These are phyloP conservation scores for Stenotaenia linearis DNA, from an alignment of 2,888 invertebrate genomes.

Conservation along the genomic window DNA sequence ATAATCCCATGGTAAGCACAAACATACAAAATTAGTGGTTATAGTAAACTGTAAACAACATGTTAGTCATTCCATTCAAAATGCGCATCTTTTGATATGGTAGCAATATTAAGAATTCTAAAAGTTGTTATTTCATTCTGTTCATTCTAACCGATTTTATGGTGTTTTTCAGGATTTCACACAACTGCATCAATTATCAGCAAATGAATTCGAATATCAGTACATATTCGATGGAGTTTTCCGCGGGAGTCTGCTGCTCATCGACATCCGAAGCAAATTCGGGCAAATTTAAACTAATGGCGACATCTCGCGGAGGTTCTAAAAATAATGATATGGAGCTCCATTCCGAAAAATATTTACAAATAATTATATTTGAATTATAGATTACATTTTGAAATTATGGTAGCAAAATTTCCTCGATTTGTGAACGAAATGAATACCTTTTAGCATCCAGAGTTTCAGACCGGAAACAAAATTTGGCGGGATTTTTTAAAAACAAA, in stretches of 20 bases:
- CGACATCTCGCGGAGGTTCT: too few species aligned
- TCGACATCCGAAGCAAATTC: too few species aligned
- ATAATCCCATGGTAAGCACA: conserved; percentile 8
- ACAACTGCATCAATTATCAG: not conserved
- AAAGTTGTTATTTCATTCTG: not conserved
- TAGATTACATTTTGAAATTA: too few species aligned
- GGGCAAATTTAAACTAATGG: not conserved
- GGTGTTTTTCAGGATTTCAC: not conserved
- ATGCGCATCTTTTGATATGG: not conserved
- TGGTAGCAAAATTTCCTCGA: too few species aligned
- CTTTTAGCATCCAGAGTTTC: too few species aligned
- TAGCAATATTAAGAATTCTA: not conserved
- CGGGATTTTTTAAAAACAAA: too few species aligned
- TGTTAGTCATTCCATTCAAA: not conserved
- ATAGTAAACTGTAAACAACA: not conserved
- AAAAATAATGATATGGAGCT: too few species aligned
- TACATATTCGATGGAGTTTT: too few species aligned
- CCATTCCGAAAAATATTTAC: too few species aligned
- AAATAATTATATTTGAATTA: too few species aligned
- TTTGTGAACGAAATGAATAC: too few species aligned
- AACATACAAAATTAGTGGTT: not conserved
- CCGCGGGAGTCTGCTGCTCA: not conserved
- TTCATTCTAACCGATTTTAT: not conserved
- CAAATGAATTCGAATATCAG: not conserved
- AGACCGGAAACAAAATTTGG: too few species aligned